Evolutionary conservation across 37 sponge, comb jelly and placozoan species (phyloP).

Genomic region (Geodia barretti): DNA sequence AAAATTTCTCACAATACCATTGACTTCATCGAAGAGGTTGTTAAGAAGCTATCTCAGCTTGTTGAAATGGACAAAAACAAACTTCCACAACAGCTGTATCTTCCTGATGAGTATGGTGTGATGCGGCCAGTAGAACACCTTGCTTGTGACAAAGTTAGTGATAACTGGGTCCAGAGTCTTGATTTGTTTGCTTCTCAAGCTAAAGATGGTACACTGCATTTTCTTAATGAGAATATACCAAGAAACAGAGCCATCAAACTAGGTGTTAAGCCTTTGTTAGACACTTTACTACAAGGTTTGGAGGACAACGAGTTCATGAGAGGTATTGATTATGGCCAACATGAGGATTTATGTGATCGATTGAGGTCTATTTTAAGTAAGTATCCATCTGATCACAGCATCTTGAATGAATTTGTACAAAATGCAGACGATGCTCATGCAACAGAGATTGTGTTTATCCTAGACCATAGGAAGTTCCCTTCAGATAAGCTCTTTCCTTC

Average conservation of each 20-base stretch:
- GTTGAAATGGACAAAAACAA: neutral
- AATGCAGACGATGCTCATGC: slow-evolving; percentile 88
- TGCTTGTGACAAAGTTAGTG: slow-evolving; percentile 27
- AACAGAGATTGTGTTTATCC: slow-evolving; percentile 65
- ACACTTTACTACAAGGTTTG: slow-evolving; percentile 39
- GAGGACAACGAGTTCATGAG: slow-evolving; percentile 29
- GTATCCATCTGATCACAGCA: slow-evolving; percentile 62
- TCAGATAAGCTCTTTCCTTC: slow-evolving; percentile 31
- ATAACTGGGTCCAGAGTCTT: slow-evolving; percentile 14
- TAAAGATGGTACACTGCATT: slow-evolving; percentile 8
- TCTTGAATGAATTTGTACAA: slow-evolving; percentile 80
- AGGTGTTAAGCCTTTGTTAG: slow-evolving; percentile 33
- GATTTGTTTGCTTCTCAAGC: slow-evolving; percentile 1
- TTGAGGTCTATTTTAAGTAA: slow-evolving; percentile 59
- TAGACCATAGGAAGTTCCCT: slow-evolving; percentile 42
- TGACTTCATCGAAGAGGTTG: neutral
- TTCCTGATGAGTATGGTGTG: slow-evolving; percentile 45
- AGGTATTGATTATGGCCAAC: slow-evolving; percentile 77
- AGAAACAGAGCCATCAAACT: slow-evolving; percentile 16
- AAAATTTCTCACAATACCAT: neutral
- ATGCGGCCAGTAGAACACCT: slow-evolving; percentile 35
- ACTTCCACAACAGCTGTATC: slow-evolving; percentile 4
- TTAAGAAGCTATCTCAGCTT: neutral
- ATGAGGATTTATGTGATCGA: slow-evolving; percentile 76
- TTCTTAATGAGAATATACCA: slow-evolving; percentile 34